Evolutionary conservation across 2,797 vertebrate species (phyloP), one percentile per base, ranked within the genome.

Genomic region (Rhadinocentrus ornatus): DNA sequence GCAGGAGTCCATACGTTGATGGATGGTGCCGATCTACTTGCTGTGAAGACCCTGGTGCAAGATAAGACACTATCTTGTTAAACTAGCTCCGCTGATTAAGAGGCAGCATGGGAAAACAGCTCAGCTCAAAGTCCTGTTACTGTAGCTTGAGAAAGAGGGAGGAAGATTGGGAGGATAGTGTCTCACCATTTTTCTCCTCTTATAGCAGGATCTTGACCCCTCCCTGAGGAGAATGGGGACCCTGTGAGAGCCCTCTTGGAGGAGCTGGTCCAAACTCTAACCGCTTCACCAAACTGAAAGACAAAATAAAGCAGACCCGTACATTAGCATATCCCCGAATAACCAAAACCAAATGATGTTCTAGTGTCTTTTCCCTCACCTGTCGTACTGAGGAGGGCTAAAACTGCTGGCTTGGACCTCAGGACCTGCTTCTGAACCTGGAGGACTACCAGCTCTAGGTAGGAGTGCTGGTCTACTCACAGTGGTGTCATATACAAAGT

Each of bases 171-270:
- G 22, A 13, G 44, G 26, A 13, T 18, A 18, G 16, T 9, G 6
- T 13, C 59, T 29, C 52, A 54, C 26, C 6, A 9, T 20, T 34
- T 35, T 24, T 46, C 2, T 13, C 12, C 72, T 88, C 84, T 97
- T 94, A 99, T 74, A 99, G 94, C 80, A 99, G 92, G 91, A 98
- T 96, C 94, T 98, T 97, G 79, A 97, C 96, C 34, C 97, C 96
- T 58, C 94, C 96, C 75, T 95, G 96, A 2, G 96, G 94, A 34
- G 97, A 94, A 44, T 95, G 95, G 70, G 89, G 82, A 2, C 91
- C 74, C 1, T 95, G 91, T 10, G 94, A 91, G 0, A 94, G 37
- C 3, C 87, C 71, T 75, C 90, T 94, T 0, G 94, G 88, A 54
- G 95, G 84, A 31, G 90, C 89, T 4, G 94, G 86, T 80, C 95